Conservation (phyloP, 2,113 vertebrate genomes). For the Prunella fulvescens region DNA sequence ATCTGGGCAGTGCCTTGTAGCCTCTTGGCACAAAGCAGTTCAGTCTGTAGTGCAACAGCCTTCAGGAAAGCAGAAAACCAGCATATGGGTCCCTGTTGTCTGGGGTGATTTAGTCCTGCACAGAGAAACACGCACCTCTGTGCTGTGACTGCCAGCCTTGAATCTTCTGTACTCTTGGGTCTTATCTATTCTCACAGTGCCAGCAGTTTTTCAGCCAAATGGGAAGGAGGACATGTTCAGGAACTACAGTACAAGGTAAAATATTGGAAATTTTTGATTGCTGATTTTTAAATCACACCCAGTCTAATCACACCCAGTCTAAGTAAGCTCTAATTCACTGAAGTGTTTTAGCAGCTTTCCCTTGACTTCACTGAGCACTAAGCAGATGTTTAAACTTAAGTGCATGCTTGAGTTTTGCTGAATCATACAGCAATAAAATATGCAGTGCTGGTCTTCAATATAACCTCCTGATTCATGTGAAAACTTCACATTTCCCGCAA, state of each 20-base stretch:
- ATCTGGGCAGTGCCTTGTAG: not conserved
- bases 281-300: not conserved
- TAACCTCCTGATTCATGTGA: conserved; percentile 48
- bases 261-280: not conserved
- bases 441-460: conserved; percentile 40
- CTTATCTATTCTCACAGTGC: not conserved
- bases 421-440: conserved; percentile 51
- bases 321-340: not conserved
- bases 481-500: conserved; percentile 39
- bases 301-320: not conserved
- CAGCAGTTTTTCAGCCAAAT: not conserved
- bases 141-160: fast-evolving
- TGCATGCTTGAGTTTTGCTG: conserved; percentile 32
- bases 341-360: not conserved
- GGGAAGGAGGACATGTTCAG: not conserved
- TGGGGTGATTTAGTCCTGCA: not conserved
- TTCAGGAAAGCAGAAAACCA: not conserved
- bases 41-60: not conserved
- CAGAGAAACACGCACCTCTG: not conserved
- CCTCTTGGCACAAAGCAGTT: not conserved
- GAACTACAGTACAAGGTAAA: not conserved
- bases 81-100: not conserved
- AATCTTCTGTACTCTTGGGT: not conserved
- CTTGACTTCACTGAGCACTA: not conserved
- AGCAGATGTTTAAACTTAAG: not conserved